Evolutionary conservation across 2,113 vertebrate genomes (phyloP), one percentile per base, ranked within the genome.

Genomic region (Corynorhinus townsendii): DNA sequence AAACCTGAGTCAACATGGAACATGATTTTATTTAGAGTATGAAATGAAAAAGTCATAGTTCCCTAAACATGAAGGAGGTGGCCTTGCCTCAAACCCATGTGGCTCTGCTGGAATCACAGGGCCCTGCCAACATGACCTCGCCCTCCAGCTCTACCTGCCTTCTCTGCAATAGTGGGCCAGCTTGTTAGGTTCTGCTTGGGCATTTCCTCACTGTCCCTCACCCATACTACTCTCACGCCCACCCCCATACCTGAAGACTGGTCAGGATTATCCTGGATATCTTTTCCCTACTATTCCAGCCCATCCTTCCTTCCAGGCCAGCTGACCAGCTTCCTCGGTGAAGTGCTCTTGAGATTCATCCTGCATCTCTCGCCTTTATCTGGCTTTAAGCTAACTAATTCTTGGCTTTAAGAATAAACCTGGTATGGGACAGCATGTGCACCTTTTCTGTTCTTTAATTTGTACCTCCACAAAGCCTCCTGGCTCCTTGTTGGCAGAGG

Each of bases 1-100:
- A 89, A 94, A 90, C 71, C 94, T 77, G 89, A 97, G 96, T 94
- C 89, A 97, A 96, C 75, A 89, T 88, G 47, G 71, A 83, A 62
- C 90, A 62, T 71, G 84, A 22, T 80, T 96, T 97, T 89, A 76
- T 95, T 95, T 96, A 95, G 56, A 92, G 81, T 69, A 68, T 22
- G 83, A 95, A 85, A 91, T 95, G 87, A 89, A 97, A 92, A 83
- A 77, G 69, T 69, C 43, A 89, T 68, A 26, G 1, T 68, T 92
- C 49, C 93, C 93, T 66, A 85, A 73, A 16, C 33, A 3, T 40
- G 40, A 75, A 88, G 52, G 79, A 54, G 7, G 1, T 40, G 17
- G 33, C 38, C n/a, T 82, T 33, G 38, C 59, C 24, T 82, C 16
- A 47, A 40, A 43, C 26, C n/a, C 35, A 17, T 0, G 0, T n/a